These are phyloP conservation scores for Xylophagus ater DNA, from an alignment of 2,888 invertebrate genomes.

Conservation along the genomic window DNA sequence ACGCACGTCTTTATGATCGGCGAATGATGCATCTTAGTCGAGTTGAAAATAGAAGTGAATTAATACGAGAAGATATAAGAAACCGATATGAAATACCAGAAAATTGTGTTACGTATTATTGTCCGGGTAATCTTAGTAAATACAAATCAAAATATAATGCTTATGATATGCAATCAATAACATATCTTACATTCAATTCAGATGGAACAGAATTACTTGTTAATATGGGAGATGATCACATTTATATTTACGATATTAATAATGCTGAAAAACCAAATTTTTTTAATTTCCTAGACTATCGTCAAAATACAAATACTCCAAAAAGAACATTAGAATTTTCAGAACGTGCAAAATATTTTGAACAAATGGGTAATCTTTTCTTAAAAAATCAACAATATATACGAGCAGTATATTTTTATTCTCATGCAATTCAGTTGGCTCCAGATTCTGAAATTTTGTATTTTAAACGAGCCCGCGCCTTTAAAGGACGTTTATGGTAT, in stretches of 20 bases:
- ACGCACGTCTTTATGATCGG: constrained; percentile 83
- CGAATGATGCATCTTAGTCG: constrained; percentile 57
- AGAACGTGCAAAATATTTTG: constrained; percentile 48
- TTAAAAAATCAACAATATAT: constrained; percentile 36
- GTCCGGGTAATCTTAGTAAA: constrained; percentile 55
- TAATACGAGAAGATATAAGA: constrained; percentile 7
- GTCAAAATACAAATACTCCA: constrained; percentile 16
- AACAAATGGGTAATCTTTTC: constrained; percentile 42
- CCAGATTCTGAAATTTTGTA: constrained; percentile 70
- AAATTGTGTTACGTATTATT: constrained; percentile 74
- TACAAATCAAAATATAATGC: constrained; percentile 35
- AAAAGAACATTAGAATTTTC: constrained; percentile 42
- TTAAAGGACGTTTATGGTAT: constrained; percentile 74
- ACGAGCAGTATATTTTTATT: constrained; percentile 70
- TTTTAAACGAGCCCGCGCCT: constrained; percentile 77
- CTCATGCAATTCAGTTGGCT: constrained; percentile 58
- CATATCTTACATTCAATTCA: constrained; percentile 85
- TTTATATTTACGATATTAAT: constrained; percentile 65
- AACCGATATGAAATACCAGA: constrained; percentile 46
- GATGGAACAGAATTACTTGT: constrained; percentile 84
- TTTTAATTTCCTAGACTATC: constrained; percentile 30
- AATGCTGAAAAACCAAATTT: constrained; percentile 30
- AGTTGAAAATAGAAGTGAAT: constrained; percentile 9
- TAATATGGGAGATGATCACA: constrained; percentile 92
- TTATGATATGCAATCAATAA: constrained; percentile 55